phyloP scores from a whole-genome alignment of 1,140 invertebrate species.

The Brachionus rubens region DNA sequence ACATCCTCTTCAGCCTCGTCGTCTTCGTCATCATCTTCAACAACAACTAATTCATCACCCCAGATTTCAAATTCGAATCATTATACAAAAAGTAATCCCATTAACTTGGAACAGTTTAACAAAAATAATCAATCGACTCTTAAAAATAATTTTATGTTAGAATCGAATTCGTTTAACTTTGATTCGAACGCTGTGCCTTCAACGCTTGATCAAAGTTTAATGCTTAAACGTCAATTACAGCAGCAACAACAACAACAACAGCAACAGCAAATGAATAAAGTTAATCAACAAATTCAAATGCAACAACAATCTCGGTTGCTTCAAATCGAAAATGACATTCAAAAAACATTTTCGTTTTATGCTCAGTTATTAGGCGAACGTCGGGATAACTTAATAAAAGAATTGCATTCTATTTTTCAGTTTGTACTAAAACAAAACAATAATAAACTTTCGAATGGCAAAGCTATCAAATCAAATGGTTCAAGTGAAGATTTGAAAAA shows the following conservation, averaged over 20 bases:
- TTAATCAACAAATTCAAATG: background rate
- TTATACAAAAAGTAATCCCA: background rate
- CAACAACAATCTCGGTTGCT: background rate
- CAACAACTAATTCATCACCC: constrained; percentile 7
- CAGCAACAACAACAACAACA: background rate
- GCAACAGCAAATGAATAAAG: background rate
- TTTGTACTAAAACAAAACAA: constrained; percentile 20
- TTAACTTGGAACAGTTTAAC: background rate
- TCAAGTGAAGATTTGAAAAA: background rate
- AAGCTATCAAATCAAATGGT: background rate
- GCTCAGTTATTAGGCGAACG: background rate
- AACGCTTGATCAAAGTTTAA: background rate
- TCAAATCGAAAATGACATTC: constrained; percentile 19
- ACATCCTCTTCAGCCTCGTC: constrained; percentile 6
- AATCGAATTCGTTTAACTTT: background rate
- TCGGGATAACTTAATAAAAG: background rate
- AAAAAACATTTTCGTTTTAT: constrained; percentile 2
- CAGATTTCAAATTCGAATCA: constrained; percentile 14
- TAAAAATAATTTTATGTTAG: constrained; percentile 18
- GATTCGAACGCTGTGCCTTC: background rate
- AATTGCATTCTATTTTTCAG: constrained; percentile 27
- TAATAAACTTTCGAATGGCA: background rate
- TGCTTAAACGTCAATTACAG: background rate
- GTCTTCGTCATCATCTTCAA: background rate
- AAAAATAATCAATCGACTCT: background rate